phyloP scores from a whole-genome alignment of 2,797 vertebrate species.

The Zenarchopterus dispar region DNA sequence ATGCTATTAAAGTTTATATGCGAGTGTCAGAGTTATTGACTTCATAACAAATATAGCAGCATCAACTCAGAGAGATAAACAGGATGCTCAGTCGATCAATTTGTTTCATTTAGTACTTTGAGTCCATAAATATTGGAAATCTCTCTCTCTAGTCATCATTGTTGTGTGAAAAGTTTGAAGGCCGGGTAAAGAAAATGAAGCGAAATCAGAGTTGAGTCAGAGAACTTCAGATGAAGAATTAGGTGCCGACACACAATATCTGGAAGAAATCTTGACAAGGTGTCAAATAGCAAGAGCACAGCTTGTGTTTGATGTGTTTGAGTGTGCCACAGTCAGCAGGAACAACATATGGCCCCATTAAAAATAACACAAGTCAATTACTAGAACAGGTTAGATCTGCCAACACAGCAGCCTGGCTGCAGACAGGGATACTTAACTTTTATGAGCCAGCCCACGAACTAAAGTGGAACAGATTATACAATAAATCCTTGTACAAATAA shows the following conservation, averaged over 20 bases:
- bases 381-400: conserved; percentile 60
- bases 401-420: conserved; percentile 48
- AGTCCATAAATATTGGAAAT: too few relatives aligned
- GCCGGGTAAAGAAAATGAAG: neutral
- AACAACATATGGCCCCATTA: conserved; percentile 73
- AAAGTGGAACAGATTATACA: conserved; percentile 16
- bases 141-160: too few relatives aligned
- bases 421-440: conserved; percentile 44
- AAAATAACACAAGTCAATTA: conserved; percentile 74
- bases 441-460: conserved; percentile 29
- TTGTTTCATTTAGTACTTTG: too few relatives aligned
- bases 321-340: conserved; percentile 61
- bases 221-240: conserved; percentile 23
- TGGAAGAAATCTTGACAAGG: conserved; percentile 52
- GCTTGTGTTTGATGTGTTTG: conserved; percentile 37
- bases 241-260: conserved; percentile 23
- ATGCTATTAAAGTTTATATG: too few relatives aligned
- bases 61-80: too few relatives aligned
- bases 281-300: conserved; percentile 47
- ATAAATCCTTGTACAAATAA: conserved; percentile 20
- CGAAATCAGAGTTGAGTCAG: conserved; percentile 24
- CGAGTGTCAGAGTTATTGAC: too few relatives aligned
- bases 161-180: neutral
- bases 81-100: too few relatives aligned
- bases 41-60: too few relatives aligned